phyloP scores from a whole-genome alignment of 1,140 invertebrate genomes.

The Drosophila baimaii region DNA sequence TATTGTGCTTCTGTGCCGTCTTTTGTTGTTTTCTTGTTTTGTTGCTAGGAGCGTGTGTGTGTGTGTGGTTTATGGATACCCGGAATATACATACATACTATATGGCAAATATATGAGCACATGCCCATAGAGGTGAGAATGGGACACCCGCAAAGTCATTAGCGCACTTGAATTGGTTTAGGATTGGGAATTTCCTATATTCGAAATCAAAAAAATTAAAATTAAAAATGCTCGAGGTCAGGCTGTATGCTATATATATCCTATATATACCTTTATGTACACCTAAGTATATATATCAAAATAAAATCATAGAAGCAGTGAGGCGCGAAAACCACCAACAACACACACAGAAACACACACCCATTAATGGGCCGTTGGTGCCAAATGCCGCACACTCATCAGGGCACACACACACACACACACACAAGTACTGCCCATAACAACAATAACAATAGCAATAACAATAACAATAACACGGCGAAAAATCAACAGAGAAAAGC shows the following conservation, averaged over 20 bases:
- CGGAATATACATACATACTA: background rate
- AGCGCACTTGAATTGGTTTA: conserved; percentile 5
- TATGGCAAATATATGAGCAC: background rate
- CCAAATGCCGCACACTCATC: conserved; percentile 72
- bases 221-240: conserved; percentile 50
- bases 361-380: conserved; percentile 69
- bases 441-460: background rate
- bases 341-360: conserved; percentile 50
- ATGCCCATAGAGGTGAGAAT: background rate
- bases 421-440: background rate
- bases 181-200: background rate
- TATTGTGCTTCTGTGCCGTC: conserved; percentile 62
- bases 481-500: conserved; percentile 13
- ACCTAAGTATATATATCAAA: background rate
- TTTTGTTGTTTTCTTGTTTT: conserved; percentile 41
- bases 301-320: conserved; percentile 53
- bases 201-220: conserved; percentile 29
- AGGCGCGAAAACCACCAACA: conserved; percentile 62
- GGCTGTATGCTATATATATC: background rate
- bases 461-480: conserved; percentile 4
- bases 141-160: conserved; percentile 20
- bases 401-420: conserved; percentile 52
- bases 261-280: background rate
- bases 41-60: background rate
- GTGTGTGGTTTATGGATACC: background rate